Evolutionary conservation across 2,797 vertebrate genomes (phyloP), one percentile per base, ranked within the genome.

Genomic region (Acrossocheilus fasciatus): DNA sequence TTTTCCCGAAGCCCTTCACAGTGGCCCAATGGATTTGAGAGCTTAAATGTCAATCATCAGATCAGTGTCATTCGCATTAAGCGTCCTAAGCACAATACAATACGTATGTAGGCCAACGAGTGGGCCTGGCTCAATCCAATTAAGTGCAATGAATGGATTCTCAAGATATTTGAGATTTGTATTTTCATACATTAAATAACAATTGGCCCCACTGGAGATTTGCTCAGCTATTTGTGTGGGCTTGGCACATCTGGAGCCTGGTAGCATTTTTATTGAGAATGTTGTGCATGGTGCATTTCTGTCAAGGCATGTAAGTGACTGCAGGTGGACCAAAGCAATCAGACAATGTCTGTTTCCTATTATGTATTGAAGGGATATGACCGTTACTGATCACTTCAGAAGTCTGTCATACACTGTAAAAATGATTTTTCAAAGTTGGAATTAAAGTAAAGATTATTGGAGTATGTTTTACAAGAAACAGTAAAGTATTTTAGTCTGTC

Each of bases 11-110:
- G 82, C 36, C 74, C 76, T 83, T 84, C 87, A 91, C 89, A 92
- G 93, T 91, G 92, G 93, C 90, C 91, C 78, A 89, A 82, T 41
- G 91, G 94, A 94, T 95, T 94, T 93, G 92, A 89, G 86, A 92
- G 95, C 94, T 96, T 96, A 94, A 95, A 95, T 94, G 93, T 92
- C 93, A 94, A 93, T 93, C 91, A 93, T 95, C 92, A 94, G 95
- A 95, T 95, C 93, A 92, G 91, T 93, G 93, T 92, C 93, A 93
- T 92, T 95, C 89, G 91, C 92, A 93, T 94, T 95, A 94, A 94
- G 93, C 90, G 39, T 91, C 91, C 94, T 94, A 93, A 94, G 94
- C 93, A 91, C 92, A 89, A 93, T 93, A 93, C 93, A 94, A 95
- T 92, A 93, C 86, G 90, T 91, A 95, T 93, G 92, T 94, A 92